phyloP scores from a whole-genome alignment of 2,888 invertebrate genomes.

The Aleiodes leptofemur region DNA sequence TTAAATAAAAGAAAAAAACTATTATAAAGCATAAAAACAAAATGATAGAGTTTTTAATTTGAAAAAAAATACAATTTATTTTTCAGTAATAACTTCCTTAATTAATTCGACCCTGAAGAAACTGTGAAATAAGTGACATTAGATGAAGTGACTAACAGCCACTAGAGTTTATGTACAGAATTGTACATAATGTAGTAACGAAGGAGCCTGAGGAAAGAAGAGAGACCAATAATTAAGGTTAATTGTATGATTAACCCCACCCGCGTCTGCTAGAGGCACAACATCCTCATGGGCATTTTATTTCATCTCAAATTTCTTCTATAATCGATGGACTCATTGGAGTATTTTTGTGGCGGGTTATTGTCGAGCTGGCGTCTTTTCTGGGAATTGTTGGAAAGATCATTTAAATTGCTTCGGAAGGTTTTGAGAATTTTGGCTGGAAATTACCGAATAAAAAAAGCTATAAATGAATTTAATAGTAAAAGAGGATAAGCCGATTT shows the following conservation, averaged over 20 bases:
- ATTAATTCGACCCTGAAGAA: slow-evolving; percentile 26
- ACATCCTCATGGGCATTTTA: slow-evolving; percentile 10
- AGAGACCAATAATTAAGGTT: slow-evolving; percentile 58
- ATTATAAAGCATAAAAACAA: neutral
- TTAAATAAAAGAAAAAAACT: slow-evolving; percentile 2
- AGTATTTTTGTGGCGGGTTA: too few relatives aligned
- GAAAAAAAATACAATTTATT: neutral
- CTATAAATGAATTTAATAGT: too few relatives aligned
- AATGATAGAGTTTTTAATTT: neutral
- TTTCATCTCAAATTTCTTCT: neutral
- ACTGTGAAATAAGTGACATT: slow-evolving; percentile 10
- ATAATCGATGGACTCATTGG: too few relatives aligned
- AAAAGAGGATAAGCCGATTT: too few relatives aligned
- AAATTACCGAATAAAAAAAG: too few relatives aligned
- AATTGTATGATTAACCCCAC: slow-evolving; percentile 59
- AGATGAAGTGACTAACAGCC: slow-evolving; percentile 27
- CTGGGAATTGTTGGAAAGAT: too few relatives aligned
- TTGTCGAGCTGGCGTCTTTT: too few relatives aligned
- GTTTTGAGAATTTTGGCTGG: too few relatives aligned
- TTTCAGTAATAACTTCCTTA: too few relatives aligned
- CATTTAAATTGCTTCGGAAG: too few relatives aligned
- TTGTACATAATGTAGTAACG: slow-evolving; percentile 34
- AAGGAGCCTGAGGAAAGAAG: slow-evolving; percentile 38
- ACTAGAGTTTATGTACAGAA: neutral
- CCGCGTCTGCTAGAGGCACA: slow-evolving; percentile 10